Evolutionary conservation across 2,888 invertebrate genomes (phyloP), one percentile per base, ranked within the genome.

Genomic region (Plemyria rubiginata): DNA sequence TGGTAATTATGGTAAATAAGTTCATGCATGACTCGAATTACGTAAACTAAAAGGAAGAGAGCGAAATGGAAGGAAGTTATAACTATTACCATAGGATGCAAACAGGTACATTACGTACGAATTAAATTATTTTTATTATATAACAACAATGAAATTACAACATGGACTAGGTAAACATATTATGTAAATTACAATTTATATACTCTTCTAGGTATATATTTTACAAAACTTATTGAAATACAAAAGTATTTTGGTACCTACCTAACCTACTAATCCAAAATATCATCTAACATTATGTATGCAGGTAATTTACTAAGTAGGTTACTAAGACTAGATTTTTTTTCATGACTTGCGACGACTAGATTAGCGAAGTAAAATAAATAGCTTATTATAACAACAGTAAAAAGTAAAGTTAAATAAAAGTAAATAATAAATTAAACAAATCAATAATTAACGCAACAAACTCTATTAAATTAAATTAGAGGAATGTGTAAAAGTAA

Each of bases 401-500:
- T 76, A 72, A 55, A 55, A 29, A 46, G 15, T 32, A 59, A 64
- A 56, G 54, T 57, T 29, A 49, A 32, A 12, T 54, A 51, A 45
- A 60, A 36, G 4, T 32, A 59, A 54, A 53, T 16, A 75, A 78
- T 79, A 78, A 82, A 80, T 75, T 75, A 80, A 79, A 80, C 74
- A 75, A 81, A 79, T 54, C 76, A 84, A 83, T 3, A 22, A 2
- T 1, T 79, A 81, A 77, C 56, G 54, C 55, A 59, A 50, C 50
- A 50, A 50, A 50, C 58, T 66, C 71, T 66, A 11, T 38, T 64
- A 65, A 64, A 65, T 70, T 67, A 78, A 77, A 76, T 77, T 78
- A 79, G 46, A 80, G 84, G 84, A 85, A 85, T 85, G 84, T 84
- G 77, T n/a, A 77, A 71, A 66, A 70, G 64, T 67, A 70, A 62